Evolutionary conservation across 2,797 vertebrate species (phyloP), one percentile per base, ranked within the genome.

Genomic region (Macroramphosus scolopax): DNA sequence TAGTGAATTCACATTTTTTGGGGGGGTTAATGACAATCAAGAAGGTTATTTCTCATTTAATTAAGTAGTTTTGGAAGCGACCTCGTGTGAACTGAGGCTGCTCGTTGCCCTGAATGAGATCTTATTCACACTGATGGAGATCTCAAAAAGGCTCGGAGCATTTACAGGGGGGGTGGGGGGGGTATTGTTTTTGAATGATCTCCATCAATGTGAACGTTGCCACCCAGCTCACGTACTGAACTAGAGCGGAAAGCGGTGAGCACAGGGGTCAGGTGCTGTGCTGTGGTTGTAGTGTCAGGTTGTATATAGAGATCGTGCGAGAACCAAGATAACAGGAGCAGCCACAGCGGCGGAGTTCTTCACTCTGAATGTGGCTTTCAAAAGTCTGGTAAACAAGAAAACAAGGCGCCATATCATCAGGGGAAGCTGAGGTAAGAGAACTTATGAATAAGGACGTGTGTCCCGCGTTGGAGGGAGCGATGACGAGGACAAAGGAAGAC

Each of bases 1-100:
- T 16, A 11, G 13, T 51, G 50, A 68, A 54, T 77, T 84, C 72
- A 78, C 70, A 80, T 81, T 74, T 50, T 63, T 13, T 61, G 31
- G 40, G 9, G 53, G 39, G 37, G 28, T n/a, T 54, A 35, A 37
- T 36, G 49, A 76, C 51, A 54, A 70, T 72, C 47, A 75, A 63
- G 26, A 64, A 63, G 53, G 24, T 41, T 14, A 52, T 25, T 36
- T 61, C 50, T 66, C 18, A 51, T 37, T 35, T 15, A 65, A 60
- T 40, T 25, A 32, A 35, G n/a, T n/a, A n/a, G n/a, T n/a, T n/a
- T n/a, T n/a, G n/a, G n/a, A n/a, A n/a, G n/a, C n/a, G n/a, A n/a
- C 16, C 55, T 57, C 29, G 37, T 5, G 6, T 37, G 41, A 35
- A 53, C 14, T 18, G 31, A 57, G 49, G 38, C 38, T 25, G 47